These are phyloP conservation scores for Datnioides undecimradiatus DNA, from an alignment of 2,113 vertebrate genomes.

Conservation along the genomic window DNA sequence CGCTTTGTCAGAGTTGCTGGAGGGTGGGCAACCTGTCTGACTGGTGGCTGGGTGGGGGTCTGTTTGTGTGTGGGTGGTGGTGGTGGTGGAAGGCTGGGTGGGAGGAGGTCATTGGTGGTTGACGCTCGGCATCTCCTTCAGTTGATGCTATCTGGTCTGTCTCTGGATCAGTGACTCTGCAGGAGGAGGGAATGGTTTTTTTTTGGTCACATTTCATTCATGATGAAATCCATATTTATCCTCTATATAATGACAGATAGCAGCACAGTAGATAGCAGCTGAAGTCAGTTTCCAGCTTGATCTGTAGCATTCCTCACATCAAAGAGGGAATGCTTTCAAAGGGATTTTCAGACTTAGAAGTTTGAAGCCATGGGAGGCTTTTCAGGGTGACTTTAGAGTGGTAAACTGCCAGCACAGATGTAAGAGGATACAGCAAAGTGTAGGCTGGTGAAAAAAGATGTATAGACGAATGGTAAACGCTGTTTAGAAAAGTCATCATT, in stretches of 20 bases:
- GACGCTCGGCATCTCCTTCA: slow-evolving; percentile 24
- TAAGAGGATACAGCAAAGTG: slow-evolving; percentile 11
- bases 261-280: slow-evolving; percentile 24
- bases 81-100: neutral
- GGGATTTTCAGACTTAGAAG: slow-evolving; percentile 34
- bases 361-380: slow-evolving; percentile 31
- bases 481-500: slow-evolving; percentile 18
- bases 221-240: slow-evolving; percentile 51
- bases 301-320: slow-evolving; percentile 60
- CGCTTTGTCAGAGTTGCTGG: slow-evolving; percentile 54
- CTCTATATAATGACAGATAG: slow-evolving; percentile 33
- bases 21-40: slow-evolving; percentile 29
- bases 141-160: slow-evolving; percentile 48
- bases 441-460: neutral
- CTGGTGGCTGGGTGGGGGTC: slow-evolving; percentile 6
- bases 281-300: slow-evolving; percentile 49
- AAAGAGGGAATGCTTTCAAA: slow-evolving; percentile 49
- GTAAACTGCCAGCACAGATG: slow-evolving; percentile 10
- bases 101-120: neutral
- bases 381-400: slow-evolving; percentile 23
- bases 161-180: slow-evolving; percentile 33
- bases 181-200: neutral
- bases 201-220: slow-evolving; percentile 27
- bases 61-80: neutral
- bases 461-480: neutral